Percentiles rank a stretch among this genome's conserved stretches.
Evolutionary conservation across 2,888 invertebrate species (phyloP).

Genomic region (Apamea anceps): DNA sequence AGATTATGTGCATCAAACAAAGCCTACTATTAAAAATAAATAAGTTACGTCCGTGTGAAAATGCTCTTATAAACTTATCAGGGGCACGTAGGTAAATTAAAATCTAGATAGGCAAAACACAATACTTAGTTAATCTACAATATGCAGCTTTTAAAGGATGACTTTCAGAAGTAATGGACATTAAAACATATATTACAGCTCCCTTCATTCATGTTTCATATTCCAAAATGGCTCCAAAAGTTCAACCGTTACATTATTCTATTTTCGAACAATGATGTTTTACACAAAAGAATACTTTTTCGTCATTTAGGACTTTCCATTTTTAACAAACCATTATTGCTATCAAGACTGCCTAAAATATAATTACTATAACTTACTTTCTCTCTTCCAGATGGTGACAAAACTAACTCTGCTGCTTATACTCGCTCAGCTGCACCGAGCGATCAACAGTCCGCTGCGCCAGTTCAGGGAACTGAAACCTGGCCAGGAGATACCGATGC

Average conservation of each 20-base stretch:
- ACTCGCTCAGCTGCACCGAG: slow-evolving; percentile 66
- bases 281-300: slow-evolving; percentile 31
- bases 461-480: slow-evolving; percentile 55
- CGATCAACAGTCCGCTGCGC: slow-evolving; percentile 67
- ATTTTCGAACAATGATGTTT: slow-evolving; percentile 26
- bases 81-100: neutral
- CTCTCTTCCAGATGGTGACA: slow-evolving; percentile 74
- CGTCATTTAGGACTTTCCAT: neutral
- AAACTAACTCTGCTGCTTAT: slow-evolving; percentile 69
- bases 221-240: slow-evolving; percentile 16
- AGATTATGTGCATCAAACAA: neutral
- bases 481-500: slow-evolving; percentile 52
- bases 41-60: neutral
- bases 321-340: neutral
- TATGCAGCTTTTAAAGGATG: neutral
- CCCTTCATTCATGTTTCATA: slow-evolving; percentile 16
- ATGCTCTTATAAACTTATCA: neutral
- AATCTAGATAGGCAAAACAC: neutral
- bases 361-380: neutral
- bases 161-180: neutral
- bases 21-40: neutral
- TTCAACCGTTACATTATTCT: slow-evolving; percentile 30
- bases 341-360: neutral
- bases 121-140: slow-evolving; percentile 3
- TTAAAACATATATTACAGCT: slow-evolving; percentile 13